These are phyloP conservation scores for Athripsodes cinereus DNA, from an alignment of 2,888 invertebrate genomes.

Conservation along the genomic window DNA sequence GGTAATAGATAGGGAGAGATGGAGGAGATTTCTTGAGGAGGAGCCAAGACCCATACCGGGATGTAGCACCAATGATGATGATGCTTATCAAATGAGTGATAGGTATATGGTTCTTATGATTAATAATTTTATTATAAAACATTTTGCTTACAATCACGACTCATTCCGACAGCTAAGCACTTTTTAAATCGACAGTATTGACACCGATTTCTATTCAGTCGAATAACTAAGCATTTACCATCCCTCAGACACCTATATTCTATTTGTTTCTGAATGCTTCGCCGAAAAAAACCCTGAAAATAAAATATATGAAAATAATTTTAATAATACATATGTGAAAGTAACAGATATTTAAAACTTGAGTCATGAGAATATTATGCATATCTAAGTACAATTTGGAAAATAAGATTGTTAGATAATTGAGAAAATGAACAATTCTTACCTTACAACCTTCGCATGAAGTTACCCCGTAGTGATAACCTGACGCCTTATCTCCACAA, in stretches of 20 bases:
- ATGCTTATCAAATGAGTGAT: too few relatives aligned
- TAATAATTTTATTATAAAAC: background rate
- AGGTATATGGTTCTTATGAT: too few relatives aligned
- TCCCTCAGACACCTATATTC: conserved; percentile 91
- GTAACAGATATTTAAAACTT: too few relatives aligned
- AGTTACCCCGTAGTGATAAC: conserved; percentile 97
- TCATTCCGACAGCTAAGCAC: conserved; percentile 95
- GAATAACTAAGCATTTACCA: conserved; percentile 89
- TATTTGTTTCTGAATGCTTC: conserved; percentile 95
- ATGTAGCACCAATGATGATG: too few relatives aligned
- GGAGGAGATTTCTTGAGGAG: too few relatives aligned
- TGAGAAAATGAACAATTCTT: conserved; percentile 30
- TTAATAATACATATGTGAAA: too few relatives aligned
- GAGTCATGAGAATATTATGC: too few relatives aligned
- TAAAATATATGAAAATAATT: conserved; percentile 23
- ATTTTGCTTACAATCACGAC: conserved; percentile 90
- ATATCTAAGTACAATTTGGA: too few relatives aligned
- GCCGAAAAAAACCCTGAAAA: conserved; percentile 86
- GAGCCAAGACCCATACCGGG: too few relatives aligned
- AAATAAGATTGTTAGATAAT: too few relatives aligned
- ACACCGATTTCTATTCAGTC: conserved; percentile 90
- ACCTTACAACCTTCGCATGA: conserved; percentile 99
- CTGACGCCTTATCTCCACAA: conserved; percentile 93
- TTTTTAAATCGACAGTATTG: conserved; percentile 96
- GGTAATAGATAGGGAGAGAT: too few relatives aligned